Percentiles rank a stretch among this genome's conserved stretches.
Evolutionary conservation across 23 tunicate species (phyloP).

Genomic region (Halocynthia roretzi): DNA sequence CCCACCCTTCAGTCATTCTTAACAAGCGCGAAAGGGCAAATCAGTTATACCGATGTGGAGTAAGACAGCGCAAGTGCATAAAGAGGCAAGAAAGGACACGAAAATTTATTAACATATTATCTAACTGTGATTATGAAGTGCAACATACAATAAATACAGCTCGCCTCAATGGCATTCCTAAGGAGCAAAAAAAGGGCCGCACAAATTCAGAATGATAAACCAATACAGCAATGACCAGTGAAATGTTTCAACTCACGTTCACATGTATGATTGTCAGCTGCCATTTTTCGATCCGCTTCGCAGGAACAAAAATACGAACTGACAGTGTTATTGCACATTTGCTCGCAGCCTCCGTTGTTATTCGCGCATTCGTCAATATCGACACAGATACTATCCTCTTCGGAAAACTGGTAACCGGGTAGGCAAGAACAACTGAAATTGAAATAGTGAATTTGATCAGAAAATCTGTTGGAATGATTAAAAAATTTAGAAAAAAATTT

Average conservation of each 20-base stretch:
- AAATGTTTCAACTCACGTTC: constrained; percentile 41
- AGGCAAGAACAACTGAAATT: constrained; percentile 65
- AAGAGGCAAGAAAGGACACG: too few species aligned
- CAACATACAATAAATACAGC: not conserved
- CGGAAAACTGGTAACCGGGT: constrained; percentile 33
- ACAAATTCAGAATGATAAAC: too few species aligned
- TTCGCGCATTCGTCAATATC: constrained; percentile 64
- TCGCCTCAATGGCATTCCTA: not conserved
- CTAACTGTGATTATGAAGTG: not conserved
- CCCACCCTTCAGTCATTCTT: too few species aligned
- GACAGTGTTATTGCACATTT: constrained; percentile 38
- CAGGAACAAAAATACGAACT: constrained; percentile 65
- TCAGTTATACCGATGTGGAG: too few species aligned
- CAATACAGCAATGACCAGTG: too few species aligned
- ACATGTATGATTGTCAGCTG: constrained; percentile 39
- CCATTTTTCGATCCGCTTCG: constrained; percentile 42
- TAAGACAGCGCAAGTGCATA: too few species aligned
- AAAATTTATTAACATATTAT: not conserved
- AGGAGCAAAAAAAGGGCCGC: not conserved
- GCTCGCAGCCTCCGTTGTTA: constrained; percentile 57
- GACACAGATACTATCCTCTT: constrained; percentile 17
- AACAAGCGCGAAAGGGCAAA: too few species aligned
- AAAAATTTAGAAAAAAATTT: too few species aligned
- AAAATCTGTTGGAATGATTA: too few species aligned
- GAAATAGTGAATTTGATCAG: too few species aligned